Conservation (phyloP, 2,113 vertebrate genomes). For the Vulpes vulpes region DNA sequence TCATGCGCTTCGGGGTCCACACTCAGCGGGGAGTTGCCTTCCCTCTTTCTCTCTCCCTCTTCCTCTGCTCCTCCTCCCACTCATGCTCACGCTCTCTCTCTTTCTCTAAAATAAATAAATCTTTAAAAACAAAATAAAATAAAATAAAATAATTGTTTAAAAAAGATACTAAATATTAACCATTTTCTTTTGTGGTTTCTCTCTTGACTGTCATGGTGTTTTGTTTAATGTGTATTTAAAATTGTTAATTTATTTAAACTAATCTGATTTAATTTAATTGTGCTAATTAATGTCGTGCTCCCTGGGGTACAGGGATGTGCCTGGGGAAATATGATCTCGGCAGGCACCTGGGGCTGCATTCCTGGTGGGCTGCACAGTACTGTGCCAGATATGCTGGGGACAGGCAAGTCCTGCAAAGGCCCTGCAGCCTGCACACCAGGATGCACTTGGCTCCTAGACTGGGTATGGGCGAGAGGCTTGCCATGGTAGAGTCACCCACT, state of each 20-base stretch:
- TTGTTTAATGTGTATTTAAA: neutral
- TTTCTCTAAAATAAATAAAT: too few relatives aligned
- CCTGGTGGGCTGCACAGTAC: accelerated
- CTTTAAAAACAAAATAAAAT: too few relatives aligned
- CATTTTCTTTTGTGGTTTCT: neutral
- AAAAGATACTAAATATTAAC: neutral
- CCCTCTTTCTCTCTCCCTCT: neutral
- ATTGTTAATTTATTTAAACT: neutral
- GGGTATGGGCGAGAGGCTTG: neutral
- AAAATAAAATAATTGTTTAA: neutral
- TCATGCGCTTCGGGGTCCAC: neutral
- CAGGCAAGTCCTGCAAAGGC: neutral
- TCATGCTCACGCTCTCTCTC: too few relatives aligned
- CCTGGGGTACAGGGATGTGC: neutral
- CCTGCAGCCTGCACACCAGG: too few relatives aligned
- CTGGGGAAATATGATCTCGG: neutral
- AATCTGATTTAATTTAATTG: neutral
- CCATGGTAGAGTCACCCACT: accelerated
- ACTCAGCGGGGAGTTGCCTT: neutral
- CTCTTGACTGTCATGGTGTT: neutral
- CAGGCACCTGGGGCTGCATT: neutral
- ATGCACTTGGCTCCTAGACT: neutral
- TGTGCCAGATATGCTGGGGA: neutral
- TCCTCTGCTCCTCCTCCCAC: too few relatives aligned
- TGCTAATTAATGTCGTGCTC: neutral